These are phyloP conservation scores for Bos javanicus DNA, from an alignment of 2,113 vertebrate species.

Conservation along the genomic window DNA sequence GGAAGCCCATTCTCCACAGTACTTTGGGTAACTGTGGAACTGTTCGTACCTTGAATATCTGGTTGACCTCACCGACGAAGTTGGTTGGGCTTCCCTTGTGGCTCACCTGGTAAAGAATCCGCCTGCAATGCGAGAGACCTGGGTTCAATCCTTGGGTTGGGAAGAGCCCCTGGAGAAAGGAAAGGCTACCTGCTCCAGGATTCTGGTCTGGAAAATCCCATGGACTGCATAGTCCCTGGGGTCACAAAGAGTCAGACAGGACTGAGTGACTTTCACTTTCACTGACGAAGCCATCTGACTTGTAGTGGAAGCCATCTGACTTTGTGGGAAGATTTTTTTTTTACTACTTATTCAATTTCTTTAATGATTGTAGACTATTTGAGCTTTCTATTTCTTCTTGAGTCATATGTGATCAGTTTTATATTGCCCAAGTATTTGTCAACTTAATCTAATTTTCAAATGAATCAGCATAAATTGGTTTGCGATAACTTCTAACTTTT, in stretches of 20 bases:
- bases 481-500: not conserved
- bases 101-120: not conserved
- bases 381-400: not conserved
- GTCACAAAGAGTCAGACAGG: not conserved
- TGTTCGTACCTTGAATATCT: not conserved
- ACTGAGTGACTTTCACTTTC: not conserved
- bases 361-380: not conserved
- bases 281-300: not conserved
- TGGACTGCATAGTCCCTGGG: not conserved
- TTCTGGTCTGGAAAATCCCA: not conserved
- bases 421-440: not conserved
- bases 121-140: not conserved
- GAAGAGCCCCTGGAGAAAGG: not conserved
- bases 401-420: not conserved
- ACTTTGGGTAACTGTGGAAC: not conserved
- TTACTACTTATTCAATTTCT: not conserved
- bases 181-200: not conserved
- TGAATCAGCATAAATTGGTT: not conserved
- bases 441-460: not conserved
- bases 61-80: not conserved
- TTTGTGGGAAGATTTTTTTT: not conserved
- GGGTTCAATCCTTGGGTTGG: not conserved
- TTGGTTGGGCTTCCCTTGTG: not conserved
- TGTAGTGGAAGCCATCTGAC: not conserved
- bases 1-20: not conserved